Evolutionary conservation across 2,888 invertebrate genomes (phyloP).

Genomic region (Platycheirus rosarum): DNA sequence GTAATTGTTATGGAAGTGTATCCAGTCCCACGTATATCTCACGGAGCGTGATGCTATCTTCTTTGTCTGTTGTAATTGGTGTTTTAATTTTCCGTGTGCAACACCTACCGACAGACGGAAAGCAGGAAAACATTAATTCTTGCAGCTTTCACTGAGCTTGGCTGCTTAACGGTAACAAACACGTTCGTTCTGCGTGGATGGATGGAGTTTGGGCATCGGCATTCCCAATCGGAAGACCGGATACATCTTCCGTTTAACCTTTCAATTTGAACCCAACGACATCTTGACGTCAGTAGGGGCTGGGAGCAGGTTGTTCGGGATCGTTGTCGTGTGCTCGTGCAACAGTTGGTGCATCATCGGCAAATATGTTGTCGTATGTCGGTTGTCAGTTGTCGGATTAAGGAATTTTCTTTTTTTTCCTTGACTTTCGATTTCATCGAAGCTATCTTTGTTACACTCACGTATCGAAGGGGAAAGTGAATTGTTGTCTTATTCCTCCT

Average conservation of each 20-base stretch:
- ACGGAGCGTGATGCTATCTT: constrained; percentile 59
- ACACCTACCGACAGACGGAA: constrained; percentile 55
- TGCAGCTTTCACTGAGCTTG: constrained; percentile 64
- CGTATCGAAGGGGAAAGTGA: constrained; percentile 60
- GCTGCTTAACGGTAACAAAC: constrained; percentile 17
- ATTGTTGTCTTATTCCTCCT: constrained; percentile 2
- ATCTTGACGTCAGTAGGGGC: constrained; percentile 36
- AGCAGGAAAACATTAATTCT: constrained; percentile 46
- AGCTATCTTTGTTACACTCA: constrained; percentile 36
- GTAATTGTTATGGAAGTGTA: constrained; percentile 61
- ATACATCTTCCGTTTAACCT: constrained; percentile 67
- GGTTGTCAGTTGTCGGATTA: constrained; percentile 60
- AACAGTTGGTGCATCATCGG: constrained; percentile 43
- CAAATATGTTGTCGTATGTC: constrained; percentile 1
- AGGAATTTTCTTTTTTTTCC: constrained; percentile 73
- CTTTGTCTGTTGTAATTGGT: constrained; percentile 68
- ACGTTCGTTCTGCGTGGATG: constrained; percentile 45
- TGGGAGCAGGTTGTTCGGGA: constrained; percentile 54
- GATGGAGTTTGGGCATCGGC: constrained; percentile 15
- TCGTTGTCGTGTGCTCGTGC: constrained; percentile 46
- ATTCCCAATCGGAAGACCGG: constrained; percentile 44
- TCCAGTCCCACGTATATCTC: constrained; percentile 42
- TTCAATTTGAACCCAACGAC: constrained; percentile 48
- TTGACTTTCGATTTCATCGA: constrained; percentile 72
- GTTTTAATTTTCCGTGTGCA: constrained; percentile 69